Percentiles rank a stretch among this genome's conserved stretches.
These are phyloP conservation scores for Glyphotaelius pellucidus DNA, from an alignment of 2,888 invertebrate species.

Conservation along the genomic window DNA sequence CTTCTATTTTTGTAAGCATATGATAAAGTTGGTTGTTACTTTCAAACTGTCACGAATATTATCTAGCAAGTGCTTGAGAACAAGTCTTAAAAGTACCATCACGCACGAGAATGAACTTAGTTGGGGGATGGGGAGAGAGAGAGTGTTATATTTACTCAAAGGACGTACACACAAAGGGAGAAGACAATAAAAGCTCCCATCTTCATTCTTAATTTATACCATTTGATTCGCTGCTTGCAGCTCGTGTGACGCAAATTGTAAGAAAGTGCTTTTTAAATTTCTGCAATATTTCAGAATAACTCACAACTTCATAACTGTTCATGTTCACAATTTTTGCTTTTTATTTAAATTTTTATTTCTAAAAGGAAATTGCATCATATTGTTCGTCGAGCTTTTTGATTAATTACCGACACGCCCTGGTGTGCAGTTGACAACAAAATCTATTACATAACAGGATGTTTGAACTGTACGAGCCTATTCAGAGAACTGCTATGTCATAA, in stretches of 20 bases:
- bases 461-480: not conserved
- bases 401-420: not conserved
- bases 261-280: not conserved
- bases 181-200: not conserved
- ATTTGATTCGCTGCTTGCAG: not conserved
- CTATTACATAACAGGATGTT: not conserved
- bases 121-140: not conserved
- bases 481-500: not conserved
- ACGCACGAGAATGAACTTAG: not conserved
- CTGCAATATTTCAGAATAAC: not conserved
- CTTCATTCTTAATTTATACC: not conserved
- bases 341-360: not conserved
- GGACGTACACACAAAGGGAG: not conserved
- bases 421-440: not conserved
- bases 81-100: not conserved
- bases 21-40: not conserved
- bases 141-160: not conserved
- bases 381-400: not conserved
- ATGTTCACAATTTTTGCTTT: not conserved
- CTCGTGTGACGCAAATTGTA: not conserved
- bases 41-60: not conserved
- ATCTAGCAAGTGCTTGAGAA: not conserved
- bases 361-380: not conserved
- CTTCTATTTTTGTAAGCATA: not conserved
- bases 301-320: not conserved